Evolutionary conservation across 92 coral and sea anemone species (phyloP).

Genomic region (Porites evermanni): DNA sequence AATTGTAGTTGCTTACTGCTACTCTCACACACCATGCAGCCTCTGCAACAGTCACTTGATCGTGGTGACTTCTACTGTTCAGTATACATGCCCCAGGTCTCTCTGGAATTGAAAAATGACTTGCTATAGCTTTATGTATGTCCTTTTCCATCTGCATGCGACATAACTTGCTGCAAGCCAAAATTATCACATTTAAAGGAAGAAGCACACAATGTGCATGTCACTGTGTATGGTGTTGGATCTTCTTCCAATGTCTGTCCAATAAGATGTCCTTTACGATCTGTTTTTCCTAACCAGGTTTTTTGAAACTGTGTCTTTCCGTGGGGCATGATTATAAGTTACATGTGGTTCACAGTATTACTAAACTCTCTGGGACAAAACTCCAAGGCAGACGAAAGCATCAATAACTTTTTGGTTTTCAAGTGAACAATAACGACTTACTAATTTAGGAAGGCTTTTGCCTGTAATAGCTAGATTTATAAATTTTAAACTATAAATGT

Average conservation of each 20-base stretch:
- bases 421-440: too few relatives aligned
- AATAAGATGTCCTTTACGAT: slow-evolving; percentile 38
- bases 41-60: slow-evolving; percentile 53
- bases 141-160: slow-evolving; percentile 49
- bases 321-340: slow-evolving; percentile 27
- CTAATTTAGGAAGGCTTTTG: too few relatives aligned
- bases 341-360: background rate
- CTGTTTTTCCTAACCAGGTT: slow-evolving; percentile 29
- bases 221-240: slow-evolving; percentile 51
- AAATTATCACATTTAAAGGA: slow-evolving; percentile 37
- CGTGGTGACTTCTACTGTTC: slow-evolving; percentile 42
- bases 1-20: slow-evolving; percentile 43
- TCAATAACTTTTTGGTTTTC: too few relatives aligned
- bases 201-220: slow-evolving; percentile 41
- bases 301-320: slow-evolving; percentile 39
- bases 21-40: slow-evolving; percentile 56
- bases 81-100: slow-evolving; percentile 45
- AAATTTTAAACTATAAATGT: too few relatives aligned
- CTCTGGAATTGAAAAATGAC: slow-evolving; percentile 33
- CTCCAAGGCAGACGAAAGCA: too few relatives aligned
- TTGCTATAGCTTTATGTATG: slow-evolving; percentile 34
- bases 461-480: too few relatives aligned
- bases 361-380: too few relatives aligned
- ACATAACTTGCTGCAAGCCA: slow-evolving; percentile 42
- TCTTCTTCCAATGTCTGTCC: slow-evolving; percentile 51